Evolutionary conservation across 2,797 vertebrate genomes (phyloP).

Genomic region (Choloepus didactylus): DNA sequence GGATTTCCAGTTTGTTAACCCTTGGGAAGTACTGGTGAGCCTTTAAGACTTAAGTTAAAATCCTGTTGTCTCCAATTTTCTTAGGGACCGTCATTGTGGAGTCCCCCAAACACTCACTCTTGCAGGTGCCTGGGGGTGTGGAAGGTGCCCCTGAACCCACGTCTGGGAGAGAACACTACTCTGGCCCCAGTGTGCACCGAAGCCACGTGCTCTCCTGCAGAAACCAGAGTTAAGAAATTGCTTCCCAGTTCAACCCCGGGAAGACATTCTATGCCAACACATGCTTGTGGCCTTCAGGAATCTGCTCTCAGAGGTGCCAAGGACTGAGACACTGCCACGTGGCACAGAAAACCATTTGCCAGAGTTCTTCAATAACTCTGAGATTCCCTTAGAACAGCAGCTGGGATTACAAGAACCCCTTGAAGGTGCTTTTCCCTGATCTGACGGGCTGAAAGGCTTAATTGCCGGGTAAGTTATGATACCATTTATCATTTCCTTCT

Average conservation of each 20-base stretch:
- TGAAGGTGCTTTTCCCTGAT: neutral
- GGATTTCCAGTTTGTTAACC: conserved; percentile 6
- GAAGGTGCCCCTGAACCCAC: neutral
- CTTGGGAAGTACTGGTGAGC: neutral
- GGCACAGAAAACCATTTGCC: neutral
- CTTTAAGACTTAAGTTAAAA: neutral
- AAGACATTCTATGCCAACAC: neutral
- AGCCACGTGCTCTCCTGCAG: neutral
- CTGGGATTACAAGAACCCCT: neutral
- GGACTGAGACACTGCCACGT: neutral
- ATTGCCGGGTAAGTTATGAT: neutral
- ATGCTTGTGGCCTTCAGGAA: neutral
- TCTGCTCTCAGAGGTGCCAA: neutral
- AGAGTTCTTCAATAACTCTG: neutral
- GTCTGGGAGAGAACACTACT: neutral
- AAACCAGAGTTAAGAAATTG: neutral
- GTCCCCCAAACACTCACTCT: neutral
- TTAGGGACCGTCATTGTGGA: neutral
- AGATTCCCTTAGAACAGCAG: neutral
- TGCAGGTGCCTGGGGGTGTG: neutral
- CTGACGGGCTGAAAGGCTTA: neutral
- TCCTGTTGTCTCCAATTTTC: neutral
- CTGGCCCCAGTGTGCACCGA: neutral
- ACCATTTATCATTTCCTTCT: neutral
- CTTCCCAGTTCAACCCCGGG: neutral